Base-by-base conservation (phyloP, 1,140 invertebrate genomes). In the Cotesia vestalis region DNA sequence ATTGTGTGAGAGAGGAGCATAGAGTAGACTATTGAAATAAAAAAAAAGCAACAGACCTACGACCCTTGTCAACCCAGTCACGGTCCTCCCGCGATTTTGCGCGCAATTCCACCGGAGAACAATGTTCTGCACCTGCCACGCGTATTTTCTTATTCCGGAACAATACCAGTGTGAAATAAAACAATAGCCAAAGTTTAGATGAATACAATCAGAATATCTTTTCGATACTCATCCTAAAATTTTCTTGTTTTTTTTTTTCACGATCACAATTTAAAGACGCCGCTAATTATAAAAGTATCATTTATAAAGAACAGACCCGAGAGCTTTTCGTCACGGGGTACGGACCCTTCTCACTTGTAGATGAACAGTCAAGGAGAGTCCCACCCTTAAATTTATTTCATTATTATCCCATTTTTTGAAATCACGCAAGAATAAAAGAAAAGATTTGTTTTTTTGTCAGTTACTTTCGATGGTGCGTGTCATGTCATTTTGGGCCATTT, bases 271-370 rank as follows among this genome's bases (percentile, higher is more conserved):
- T 46, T 27, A 5, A 14, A 73, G 46, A 14, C 57, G 60, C 72
- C 60, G 72, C 59, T 69, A 69, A 73, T 73, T 73, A 73, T 69
- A 52, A 69, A 73, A 73, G 59, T 73, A 73, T 73, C 72, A 73
- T 73, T 73, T 73, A 64, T 73, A 69, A 73, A 51, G 11, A 46
- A 46, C 12, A 66, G 66, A 27, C 35, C 4, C 4, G n/a, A 9
- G 1, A 35, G 46, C 1, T 71, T 61, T 71, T 71, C 64, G 52
- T 57, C 53, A 66, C 20, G 36, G 60, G 34, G 38, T 62, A 46
- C 17, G 17, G 40, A 51, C 62, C 38, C 14, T 64, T 64, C 40
- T 51, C 62, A 36, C 38, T 8, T 4, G n/a, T 1, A 4, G 0
- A 8, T 27, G 35, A 9, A 20, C 51, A 38, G 20, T 14, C 36